These are phyloP conservation scores for Aleiodes sp. DNA, from an alignment of 1,140 invertebrate genomes.

Conservation along the genomic window DNA sequence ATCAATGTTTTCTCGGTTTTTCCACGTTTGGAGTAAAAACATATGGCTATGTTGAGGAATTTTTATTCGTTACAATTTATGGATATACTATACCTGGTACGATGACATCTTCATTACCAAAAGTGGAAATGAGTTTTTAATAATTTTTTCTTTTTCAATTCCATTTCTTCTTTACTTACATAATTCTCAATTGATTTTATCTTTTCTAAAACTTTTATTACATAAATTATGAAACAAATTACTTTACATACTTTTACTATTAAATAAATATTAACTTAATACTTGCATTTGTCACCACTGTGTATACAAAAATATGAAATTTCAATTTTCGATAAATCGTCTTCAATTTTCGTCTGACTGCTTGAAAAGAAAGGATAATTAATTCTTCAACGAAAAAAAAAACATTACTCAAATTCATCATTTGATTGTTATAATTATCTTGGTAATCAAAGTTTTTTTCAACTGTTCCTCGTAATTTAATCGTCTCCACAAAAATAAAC, in stretches of 20 bases:
- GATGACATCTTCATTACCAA: constrained; percentile 16
- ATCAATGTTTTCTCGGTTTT: constrained; percentile 28
- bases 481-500: too few species aligned
- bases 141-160: too few species aligned
- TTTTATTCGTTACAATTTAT: background rate
- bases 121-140: constrained; percentile 4
- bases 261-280: constrained; percentile 4
- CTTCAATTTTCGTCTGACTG: too few species aligned
- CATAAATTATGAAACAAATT: constrained; percentile 7
- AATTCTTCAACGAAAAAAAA: too few species aligned
- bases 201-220: constrained; percentile 5
- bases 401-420: too few species aligned
- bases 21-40: constrained; percentile 7
- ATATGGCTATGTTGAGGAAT: background rate
- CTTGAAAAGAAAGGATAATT: too few species aligned
- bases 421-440: too few species aligned
- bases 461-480: too few species aligned
- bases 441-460: too few species aligned
- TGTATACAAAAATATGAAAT: constrained; percentile 10
- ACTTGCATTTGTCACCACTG: background rate
- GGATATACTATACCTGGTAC: background rate
- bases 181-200: too few species aligned
- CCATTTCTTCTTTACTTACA: background rate
- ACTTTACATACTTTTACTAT: background rate
- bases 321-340: background rate